Conservation (phyloP, 2,113 vertebrate species). For the Passer montanus region DNA sequence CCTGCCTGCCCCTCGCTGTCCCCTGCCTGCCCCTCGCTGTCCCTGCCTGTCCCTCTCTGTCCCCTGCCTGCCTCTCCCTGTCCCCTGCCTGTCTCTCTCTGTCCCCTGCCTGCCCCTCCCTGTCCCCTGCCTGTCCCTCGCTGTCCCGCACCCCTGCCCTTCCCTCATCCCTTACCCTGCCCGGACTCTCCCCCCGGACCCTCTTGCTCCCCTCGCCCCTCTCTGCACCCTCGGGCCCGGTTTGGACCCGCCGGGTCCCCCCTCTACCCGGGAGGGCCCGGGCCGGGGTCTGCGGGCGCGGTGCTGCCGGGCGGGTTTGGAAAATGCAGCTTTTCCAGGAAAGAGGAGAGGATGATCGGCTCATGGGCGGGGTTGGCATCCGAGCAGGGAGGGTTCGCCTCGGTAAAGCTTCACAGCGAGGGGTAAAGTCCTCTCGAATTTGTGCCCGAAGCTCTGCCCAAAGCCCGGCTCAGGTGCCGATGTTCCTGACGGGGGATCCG, state of each 20-base stretch:
- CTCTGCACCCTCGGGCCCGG: not conserved
- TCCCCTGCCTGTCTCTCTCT: not conserved
- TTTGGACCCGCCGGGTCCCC: not conserved
- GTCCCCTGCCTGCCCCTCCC: not conserved
- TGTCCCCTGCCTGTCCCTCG: not conserved
- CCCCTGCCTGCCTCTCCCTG: not conserved
- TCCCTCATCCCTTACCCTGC: not conserved
- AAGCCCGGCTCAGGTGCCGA: accelerated
- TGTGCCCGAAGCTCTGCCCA: not conserved
- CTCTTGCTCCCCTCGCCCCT: not conserved
- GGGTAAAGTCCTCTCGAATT: not conserved
- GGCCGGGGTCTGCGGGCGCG: not conserved
- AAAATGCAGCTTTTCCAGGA: not conserved
- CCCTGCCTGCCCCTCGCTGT: too few relatives aligned
- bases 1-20: not conserved
- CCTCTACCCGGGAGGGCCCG: not conserved
- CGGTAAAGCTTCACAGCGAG: not conserved
- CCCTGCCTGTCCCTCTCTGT: not conserved
- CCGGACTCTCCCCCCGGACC: accelerated
- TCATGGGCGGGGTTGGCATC: not conserved
- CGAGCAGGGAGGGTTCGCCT: not conserved
- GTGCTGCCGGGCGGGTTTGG: not conserved
- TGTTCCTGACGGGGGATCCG: accelerated
- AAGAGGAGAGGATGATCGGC: not conserved
- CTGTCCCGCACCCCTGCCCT: not conserved